Evolutionary conservation across 1,140 invertebrate species (phyloP).

Genomic region (Diabrotica undecimpunctata): DNA sequence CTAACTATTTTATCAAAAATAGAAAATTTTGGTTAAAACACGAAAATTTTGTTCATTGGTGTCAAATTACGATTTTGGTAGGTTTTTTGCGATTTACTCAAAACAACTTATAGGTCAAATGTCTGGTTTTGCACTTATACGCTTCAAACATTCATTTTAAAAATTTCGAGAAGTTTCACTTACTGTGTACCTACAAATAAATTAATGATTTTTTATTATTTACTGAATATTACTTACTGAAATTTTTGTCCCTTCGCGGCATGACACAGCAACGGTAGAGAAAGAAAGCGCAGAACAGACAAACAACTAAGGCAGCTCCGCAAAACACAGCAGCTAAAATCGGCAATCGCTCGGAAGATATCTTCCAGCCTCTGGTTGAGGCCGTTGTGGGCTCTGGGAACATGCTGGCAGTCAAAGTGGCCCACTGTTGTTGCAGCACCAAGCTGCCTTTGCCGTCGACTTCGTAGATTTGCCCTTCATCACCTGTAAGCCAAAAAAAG

Average conservation of each 20-base stretch:
- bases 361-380: conserved; percentile 45
- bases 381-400: conserved; percentile 44
- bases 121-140: too few relatives aligned
- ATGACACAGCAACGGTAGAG: conserved; percentile 54
- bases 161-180: too few relatives aligned
- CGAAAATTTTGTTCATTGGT: too few relatives aligned
- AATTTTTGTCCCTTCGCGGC: conserved; percentile 51
- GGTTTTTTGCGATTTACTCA: too few relatives aligned
- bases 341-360: conserved; percentile 51
- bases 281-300: conserved; percentile 49
- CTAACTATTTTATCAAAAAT: too few relatives aligned
- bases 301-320: conserved; percentile 51
- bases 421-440: conserved; percentile 51
- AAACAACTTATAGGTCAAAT: too few relatives aligned
- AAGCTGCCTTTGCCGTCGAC: conserved; percentile 26
- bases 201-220: too few relatives aligned
- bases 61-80: too few relatives aligned
- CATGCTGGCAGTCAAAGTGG: conserved; percentile 54
- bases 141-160: too few relatives aligned
- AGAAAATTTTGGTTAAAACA: too few relatives aligned
- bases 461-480: background rate
- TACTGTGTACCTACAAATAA: too few relatives aligned
- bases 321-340: conserved; percentile 52
- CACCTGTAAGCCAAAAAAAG: conserved; percentile 4
- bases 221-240: conserved; percentile 46